Evolutionary conservation across 2,113 vertebrate genomes (phyloP), one percentile per base, ranked within the genome.

Genomic region (Azemiops feae): DNA sequence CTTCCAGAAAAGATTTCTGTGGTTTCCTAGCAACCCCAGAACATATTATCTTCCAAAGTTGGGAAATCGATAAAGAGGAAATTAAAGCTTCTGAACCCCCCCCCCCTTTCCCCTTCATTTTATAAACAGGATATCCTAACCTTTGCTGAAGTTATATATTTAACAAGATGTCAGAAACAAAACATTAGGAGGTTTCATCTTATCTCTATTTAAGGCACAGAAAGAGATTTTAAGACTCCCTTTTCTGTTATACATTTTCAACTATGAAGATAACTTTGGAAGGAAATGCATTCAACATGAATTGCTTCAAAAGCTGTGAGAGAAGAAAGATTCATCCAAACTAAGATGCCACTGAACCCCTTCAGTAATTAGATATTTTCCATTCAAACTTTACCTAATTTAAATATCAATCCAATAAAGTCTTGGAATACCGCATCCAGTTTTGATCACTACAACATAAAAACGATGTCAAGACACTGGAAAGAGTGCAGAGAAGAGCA

Each of bases 21-120:
- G 39, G 88, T 93, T 53, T 60, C 92, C n/a, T 93, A 93, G 89
- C 92, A 93, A 87, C 89, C 55, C 86, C 74, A n/a, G 45, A 57
- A 90, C 34, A 25, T 64, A 16, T 87, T 90, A 87, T 47, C 30
- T 89, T 45, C 92, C 43, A 64, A 27, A 55, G 86, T 86, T 18
- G n/a, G 53, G 90, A 64, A 43, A 60, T 43, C 55, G 7, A 64
- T 86, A 90, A 90, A 39, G 27, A 55, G n/a, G 30, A 93, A 85
- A 93, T 86, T 39, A 53, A 93, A n/a, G 45, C 55, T 90, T 12
- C n/a, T 55, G 54, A 89, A 87, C 9, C 22, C 85, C 47, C 45
- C 53, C 88, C 45, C 6, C 14, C 14, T 30, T 55, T 18, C 8
- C n/a, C 20, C 8, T 22, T 11, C 81, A 23, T 14, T 22, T 85